These are phyloP conservation scores for Heliconius ethilla DNA, from an alignment of 2,888 invertebrate genomes.

Conservation along the genomic window DNA sequence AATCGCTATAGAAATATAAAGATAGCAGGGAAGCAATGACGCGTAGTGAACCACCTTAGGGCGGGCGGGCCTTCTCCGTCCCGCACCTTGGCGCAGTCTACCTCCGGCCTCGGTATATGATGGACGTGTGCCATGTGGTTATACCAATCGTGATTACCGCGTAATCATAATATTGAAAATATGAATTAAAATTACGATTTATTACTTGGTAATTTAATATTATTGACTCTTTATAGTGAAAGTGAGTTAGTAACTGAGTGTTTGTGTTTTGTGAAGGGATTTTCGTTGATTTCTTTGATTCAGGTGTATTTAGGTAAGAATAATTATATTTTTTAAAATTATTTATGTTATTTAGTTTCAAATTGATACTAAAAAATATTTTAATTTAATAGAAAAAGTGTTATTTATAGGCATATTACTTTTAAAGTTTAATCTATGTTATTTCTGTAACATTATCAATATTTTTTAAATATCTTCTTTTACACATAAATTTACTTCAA, in stretches of 20 bases:
- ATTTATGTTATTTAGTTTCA: neutral
- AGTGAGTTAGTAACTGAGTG: slow-evolving; percentile 42
- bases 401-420: no score
- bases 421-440: no score
- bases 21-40: slow-evolving; percentile 42
- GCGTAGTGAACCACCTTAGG: slow-evolving; percentile 50
- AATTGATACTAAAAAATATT: neutral
- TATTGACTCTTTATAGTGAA: slow-evolving; percentile 36
- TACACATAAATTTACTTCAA: neutral
- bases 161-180: slow-evolving; percentile 44
- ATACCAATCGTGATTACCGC: slow-evolving; percentile 38
- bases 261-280: slow-evolving; percentile 44
- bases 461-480: neutral
- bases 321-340: neutral
- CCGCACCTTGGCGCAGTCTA: slow-evolving; percentile 63
- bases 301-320: slow-evolving; percentile 49
- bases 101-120: slow-evolving; percentile 46
- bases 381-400: no score
- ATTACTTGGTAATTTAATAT: slow-evolving; percentile 23
- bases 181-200: slow-evolving; percentile 50
- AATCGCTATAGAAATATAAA: slow-evolving; percentile 39
- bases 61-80: slow-evolving; percentile 55
- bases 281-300: slow-evolving; percentile 37
- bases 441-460: neutral
- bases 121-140: slow-evolving; percentile 44